Evolutionary conservation across 2,797 vertebrate species (phyloP).

Genomic region (Girardinus metallicus): DNA sequence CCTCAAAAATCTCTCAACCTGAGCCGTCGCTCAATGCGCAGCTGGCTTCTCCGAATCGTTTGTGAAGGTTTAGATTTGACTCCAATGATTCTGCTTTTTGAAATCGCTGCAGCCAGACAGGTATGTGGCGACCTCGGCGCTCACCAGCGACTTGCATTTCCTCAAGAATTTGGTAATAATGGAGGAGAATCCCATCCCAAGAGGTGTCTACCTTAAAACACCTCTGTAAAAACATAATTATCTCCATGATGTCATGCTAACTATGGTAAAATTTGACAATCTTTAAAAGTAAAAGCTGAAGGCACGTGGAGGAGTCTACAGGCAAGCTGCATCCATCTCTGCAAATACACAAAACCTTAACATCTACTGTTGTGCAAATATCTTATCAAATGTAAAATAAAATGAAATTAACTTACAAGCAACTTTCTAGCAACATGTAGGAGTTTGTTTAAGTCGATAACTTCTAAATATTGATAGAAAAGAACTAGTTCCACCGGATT

Average conservation of each 20-base stretch:
- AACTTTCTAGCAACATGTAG: too few species aligned
- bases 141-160: conserved; percentile 44
- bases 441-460: too few species aligned
- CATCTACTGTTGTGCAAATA: too few species aligned
- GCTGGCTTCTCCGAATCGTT: background rate
- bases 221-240: background rate
- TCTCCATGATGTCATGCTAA: background rate
- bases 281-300: conserved; percentile 12
- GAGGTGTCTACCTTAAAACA: conserved; percentile 9
- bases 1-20: background rate
- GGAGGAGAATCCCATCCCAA: conserved; percentile 39
- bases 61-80: conserved; percentile 15
- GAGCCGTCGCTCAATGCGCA: conserved; percentile 19
- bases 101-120: conserved; percentile 22
- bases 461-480: too few species aligned
- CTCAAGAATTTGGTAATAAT: conserved; percentile 52
- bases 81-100: conserved; percentile 19
- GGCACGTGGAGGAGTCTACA: conserved; percentile 22
- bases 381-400: too few species aligned
- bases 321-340: conserved; percentile 33
- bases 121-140: conserved; percentile 28
- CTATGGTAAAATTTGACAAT: background rate
- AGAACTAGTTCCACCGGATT: too few species aligned
- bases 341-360: too few species aligned
- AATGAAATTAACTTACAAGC: too few species aligned